phyloP scores from a whole-genome alignment of 1,140 invertebrate species.

The Trinorchestia longiramus region DNA sequence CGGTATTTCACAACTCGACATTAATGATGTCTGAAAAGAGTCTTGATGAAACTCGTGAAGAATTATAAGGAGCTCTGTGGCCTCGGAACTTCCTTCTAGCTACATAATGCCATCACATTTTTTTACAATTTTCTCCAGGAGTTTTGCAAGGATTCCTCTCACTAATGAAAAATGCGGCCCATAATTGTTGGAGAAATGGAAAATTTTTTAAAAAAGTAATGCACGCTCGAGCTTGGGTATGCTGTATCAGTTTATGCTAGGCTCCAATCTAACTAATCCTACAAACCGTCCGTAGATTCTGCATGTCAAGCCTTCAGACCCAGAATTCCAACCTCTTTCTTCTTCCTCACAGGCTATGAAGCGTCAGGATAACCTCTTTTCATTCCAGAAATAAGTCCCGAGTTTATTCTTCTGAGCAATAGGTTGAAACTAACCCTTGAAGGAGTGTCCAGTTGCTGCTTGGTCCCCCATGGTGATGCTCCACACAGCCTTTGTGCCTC shows the following conservation, averaged over 20 bases:
- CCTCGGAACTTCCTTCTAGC: no score
- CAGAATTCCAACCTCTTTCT: background rate
- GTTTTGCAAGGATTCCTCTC: no score
- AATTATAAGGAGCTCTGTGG: background rate
- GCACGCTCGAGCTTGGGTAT: no score
- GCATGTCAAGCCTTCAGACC: background rate
- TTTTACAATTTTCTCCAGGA: no score
- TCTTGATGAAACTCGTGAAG: no score
- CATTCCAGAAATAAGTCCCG: background rate
- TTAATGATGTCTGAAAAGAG: no score
- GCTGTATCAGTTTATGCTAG: background rate
- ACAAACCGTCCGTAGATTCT: background rate
- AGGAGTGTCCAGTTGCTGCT: slow-evolving; percentile 18
- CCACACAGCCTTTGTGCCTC: slow-evolving; percentile 21
- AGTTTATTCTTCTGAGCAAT: background rate
- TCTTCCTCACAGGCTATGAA: background rate
- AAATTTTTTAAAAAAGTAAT: no score
- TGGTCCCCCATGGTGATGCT: slow-evolving; percentile 51
- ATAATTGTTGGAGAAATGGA: no score
- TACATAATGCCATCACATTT: no score
- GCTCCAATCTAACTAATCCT: background rate
- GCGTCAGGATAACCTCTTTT: background rate
- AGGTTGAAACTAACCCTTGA: background rate
- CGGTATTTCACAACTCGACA: no score
- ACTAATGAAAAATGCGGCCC: no score